A percentile compares a stretch with the other conserved stretches of the same genome.
phyloP scores from a whole-genome alignment of 2,113 vertebrate genomes.

The Alces alces region DNA sequence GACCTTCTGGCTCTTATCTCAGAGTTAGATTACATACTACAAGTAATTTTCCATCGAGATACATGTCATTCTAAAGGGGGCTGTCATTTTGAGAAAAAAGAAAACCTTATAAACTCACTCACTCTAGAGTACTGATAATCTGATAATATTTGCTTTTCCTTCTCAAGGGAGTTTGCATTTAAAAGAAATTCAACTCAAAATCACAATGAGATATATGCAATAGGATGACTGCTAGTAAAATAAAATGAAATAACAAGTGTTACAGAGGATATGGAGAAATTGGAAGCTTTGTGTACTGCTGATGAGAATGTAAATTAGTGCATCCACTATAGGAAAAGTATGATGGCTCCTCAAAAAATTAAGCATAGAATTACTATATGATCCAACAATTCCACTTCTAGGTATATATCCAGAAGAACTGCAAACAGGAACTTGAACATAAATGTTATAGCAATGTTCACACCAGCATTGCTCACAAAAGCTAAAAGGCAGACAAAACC shows the following conservation, averaged over 20 bases:
- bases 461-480: neutral
- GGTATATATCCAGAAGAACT: neutral
- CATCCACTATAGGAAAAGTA: neutral
- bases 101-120: neutral
- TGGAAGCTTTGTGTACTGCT: neutral
- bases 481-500: neutral
- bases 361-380: neutral
- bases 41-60: neutral
- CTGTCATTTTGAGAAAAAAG: neutral
- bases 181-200: constrained; percentile 12
- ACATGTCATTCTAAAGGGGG: neutral
- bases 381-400: neutral
- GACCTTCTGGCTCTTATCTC: neutral
- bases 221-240: neutral
- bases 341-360: neutral
- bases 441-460: neutral
- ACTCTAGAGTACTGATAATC: neutral
- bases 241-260: neutral
- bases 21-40: neutral
- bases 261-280: neutral
- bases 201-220: neutral
- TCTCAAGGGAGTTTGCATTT: neutral
- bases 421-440: neutral
- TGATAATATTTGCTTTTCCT: neutral
- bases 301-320: neutral